Percentiles rank a stretch among this genome's conserved stretches.
These are phyloP conservation scores for Thaleichthys pacificus DNA, from an alignment of 2,797 vertebrate genomes.

Conservation along the genomic window DNA sequence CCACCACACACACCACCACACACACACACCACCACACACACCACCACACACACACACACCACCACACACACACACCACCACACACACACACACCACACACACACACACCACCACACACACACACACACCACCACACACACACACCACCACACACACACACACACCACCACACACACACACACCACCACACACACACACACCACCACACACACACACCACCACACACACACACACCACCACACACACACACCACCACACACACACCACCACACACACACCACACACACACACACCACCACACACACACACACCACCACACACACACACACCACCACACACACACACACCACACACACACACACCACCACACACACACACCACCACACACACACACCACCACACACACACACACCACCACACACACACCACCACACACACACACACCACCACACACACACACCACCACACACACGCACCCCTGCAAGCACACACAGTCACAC, in stretches of 20 bases:
- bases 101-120: neutral
- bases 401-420: conserved; percentile 27
- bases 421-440: too few species aligned
- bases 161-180: neutral
- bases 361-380: too few species aligned
- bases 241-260: conserved; percentile 25
- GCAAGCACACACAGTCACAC: neutral
- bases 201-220: neutral
- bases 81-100: neutral
- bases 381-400: too few species aligned
- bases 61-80: conserved; percentile 19
- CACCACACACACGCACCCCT: neutral
- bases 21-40: neutral
- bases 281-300: conserved; percentile 28
- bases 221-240: conserved; percentile 16
- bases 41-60: neutral
- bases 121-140: conserved; percentile 27
- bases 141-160: neutral
- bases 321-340: conserved; percentile 22
- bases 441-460: conserved; percentile 38
- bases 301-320: too few species aligned
- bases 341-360: conserved; percentile 40
- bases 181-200: conserved; percentile 19
- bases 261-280: too few species aligned
- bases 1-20: conserved; percentile 11